phyloP scores from a whole-genome alignment of 2,797 vertebrate species.

The Ctenopoma multispine region DNA sequence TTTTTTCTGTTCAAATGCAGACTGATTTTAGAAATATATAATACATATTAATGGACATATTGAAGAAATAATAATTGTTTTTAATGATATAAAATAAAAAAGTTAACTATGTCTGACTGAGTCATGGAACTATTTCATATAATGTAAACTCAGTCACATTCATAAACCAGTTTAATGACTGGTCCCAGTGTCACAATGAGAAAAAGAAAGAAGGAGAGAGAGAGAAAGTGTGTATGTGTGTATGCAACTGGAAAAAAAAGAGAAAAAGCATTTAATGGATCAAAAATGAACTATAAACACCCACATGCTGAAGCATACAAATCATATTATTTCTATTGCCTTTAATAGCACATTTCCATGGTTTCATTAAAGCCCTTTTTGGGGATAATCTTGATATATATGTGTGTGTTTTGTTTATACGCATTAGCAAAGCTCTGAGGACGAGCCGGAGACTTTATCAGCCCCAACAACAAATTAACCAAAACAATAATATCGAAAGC shows the following conservation, averaged over 20 bases:
- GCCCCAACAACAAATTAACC: slow-evolving; percentile 60
- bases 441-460: slow-evolving; percentile 48
- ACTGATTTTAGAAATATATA: neutral
- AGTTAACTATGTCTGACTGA: neutral
- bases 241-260: neutral
- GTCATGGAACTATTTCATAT: neutral
- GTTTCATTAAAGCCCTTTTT: slow-evolving; percentile 47
- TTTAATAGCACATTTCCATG: slow-evolving; percentile 31
- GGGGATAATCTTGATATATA: slow-evolving; percentile 42
- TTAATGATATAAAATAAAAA: too few species aligned
- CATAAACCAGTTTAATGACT: slow-evolving; percentile 1
- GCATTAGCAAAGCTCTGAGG: slow-evolving; percentile 68
- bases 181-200: neutral
- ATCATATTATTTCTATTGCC: slow-evolving; percentile 26
- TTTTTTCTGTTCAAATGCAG: too few species aligned
- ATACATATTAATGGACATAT: neutral
- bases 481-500: slow-evolving; percentile 61
- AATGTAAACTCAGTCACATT: neutral
- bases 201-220: neutral
- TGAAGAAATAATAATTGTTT: neutral
- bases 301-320: slow-evolving; percentile 1
- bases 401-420: slow-evolving; percentile 35
- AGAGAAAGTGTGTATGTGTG: slow-evolving; percentile 16
- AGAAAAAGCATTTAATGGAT: neutral
- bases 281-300: slow-evolving; percentile 10